Evolutionary conservation across 2,888 invertebrate genomes (phyloP), one percentile per base, ranked within the genome.

Genomic region (Pogonocherus hispidulus): DNA sequence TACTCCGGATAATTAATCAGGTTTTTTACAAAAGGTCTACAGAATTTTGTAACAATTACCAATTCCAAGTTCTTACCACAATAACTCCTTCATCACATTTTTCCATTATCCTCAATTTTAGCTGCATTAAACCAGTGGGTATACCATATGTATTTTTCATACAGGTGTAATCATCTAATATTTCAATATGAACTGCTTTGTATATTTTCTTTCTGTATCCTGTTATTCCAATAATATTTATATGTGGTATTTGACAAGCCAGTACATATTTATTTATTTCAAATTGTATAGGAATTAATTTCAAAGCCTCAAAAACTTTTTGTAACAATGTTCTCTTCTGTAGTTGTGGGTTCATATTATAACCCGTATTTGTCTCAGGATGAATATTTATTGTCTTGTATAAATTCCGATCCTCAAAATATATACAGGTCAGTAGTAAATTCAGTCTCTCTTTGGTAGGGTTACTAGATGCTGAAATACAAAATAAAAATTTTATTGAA

Each of bases 71-170:
- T 69, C 82, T 81, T 81, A 87, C 86, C 72, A 81, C 71, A 63
- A 87, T 76, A 14, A 86, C 73, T 23, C 78, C 80, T 72, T 85
- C 84, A 62, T 84, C 82, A 37, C 79, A 73, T 54, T 78, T 73
- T 54, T 85, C 78, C 56, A 87, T 75, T 44, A 88, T 78, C 49
- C 87, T 81, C 44, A 86, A 71, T 76, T 88, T 87, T 37, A 87
- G 76, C 11, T 83, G 80, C 85, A 87, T 85, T 1, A 84, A 70
- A 1, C 88, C 87, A 64, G 81, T 79, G 11, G 85, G 85, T 20
- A 73, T 63, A 64, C 69, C 55, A 14, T 79, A 74, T 5, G 79
- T 80, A 77, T 85, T 84, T 76, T 80, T 84, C 20, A 87, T 76
- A 63, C 82, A 82, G 6, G 84, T 85, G 44, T 78, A 79, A 11